Evolutionary conservation across 2,113 vertebrate species (phyloP).

Genomic region (Madoqua kirkii): DNA sequence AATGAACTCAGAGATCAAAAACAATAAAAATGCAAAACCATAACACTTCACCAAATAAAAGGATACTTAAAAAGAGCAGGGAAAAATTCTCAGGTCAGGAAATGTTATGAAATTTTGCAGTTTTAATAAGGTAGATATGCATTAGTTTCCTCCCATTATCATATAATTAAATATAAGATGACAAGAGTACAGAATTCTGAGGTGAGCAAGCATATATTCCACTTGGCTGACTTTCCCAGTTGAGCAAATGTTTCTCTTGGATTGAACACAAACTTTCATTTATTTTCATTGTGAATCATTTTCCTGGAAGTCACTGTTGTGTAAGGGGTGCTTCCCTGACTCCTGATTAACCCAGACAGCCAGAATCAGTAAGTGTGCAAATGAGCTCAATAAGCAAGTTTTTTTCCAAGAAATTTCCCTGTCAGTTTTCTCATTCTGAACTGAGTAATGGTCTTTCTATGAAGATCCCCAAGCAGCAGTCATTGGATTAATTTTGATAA

Average conservation of each 20-base stretch:
- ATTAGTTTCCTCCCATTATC: neutral
- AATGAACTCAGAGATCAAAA: neutral
- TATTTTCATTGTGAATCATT: conserved; percentile 53
- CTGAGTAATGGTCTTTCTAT: neutral
- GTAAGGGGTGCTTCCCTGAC: conserved; percentile 11
- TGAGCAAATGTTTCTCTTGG: conserved; percentile 69
- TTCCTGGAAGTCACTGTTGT: conserved; percentile 49
- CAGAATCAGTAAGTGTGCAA: neutral
- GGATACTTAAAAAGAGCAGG: neutral
- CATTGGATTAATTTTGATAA: neutral
- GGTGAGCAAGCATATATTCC: neutral
- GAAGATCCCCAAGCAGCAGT: neutral
- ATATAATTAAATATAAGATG: conserved; percentile 4
- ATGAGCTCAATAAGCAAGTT: neutral
- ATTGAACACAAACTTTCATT: conserved; percentile 47
- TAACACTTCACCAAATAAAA: neutral
- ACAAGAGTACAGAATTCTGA: neutral
- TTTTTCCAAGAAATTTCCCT: neutral
- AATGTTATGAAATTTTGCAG: neutral
- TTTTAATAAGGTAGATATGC: neutral
- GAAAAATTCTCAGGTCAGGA: neutral
- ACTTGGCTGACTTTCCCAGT: conserved; percentile 49
- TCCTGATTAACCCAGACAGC: neutral
- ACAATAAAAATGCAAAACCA: neutral
- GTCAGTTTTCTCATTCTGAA: neutral